phyloP scores from a whole-genome alignment of 2,888 invertebrate genomes.

The Heliconius sara region DNA sequence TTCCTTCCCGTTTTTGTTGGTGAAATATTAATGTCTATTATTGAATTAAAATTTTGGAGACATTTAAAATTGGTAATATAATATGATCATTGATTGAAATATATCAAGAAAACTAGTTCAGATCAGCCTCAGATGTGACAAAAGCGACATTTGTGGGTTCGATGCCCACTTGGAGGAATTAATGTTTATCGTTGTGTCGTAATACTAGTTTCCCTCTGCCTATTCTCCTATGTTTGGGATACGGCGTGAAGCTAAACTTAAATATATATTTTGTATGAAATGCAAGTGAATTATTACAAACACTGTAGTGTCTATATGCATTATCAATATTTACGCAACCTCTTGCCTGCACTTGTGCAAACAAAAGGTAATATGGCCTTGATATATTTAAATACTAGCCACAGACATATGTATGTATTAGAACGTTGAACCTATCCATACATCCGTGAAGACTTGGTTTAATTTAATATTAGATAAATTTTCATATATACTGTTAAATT shows the following conservation, averaged over 20 bases:
- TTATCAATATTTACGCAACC: conserved; percentile 33
- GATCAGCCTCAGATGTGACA: no score
- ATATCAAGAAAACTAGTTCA: background rate
- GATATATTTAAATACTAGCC: conserved; percentile 43
- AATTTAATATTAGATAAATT: background rate
- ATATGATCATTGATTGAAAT: background rate
- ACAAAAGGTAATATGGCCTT: conserved; percentile 34
- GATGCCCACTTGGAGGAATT: background rate
- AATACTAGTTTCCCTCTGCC: no score
- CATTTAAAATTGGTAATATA: background rate
- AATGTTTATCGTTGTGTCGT: no score
- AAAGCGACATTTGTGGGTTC: background rate
- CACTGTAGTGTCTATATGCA: conserved; percentile 6
- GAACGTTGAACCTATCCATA: conserved; percentile 38
- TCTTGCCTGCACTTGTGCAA: conserved; percentile 38
- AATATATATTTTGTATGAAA: background rate
- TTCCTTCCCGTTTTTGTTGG: conserved; percentile 37
- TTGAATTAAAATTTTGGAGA: background rate
- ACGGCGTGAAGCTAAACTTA: no score
- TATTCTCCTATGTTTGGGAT: no score
- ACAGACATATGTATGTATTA: conserved; percentile 23
- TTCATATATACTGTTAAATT: background rate
- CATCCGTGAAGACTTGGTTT: conserved; percentile 26
- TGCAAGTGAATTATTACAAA: background rate
- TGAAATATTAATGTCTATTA: conserved; percentile 3